These are phyloP conservation scores for Artemia sinica DNA, from an alignment of 2,888 invertebrate species.

Conservation along the genomic window DNA sequence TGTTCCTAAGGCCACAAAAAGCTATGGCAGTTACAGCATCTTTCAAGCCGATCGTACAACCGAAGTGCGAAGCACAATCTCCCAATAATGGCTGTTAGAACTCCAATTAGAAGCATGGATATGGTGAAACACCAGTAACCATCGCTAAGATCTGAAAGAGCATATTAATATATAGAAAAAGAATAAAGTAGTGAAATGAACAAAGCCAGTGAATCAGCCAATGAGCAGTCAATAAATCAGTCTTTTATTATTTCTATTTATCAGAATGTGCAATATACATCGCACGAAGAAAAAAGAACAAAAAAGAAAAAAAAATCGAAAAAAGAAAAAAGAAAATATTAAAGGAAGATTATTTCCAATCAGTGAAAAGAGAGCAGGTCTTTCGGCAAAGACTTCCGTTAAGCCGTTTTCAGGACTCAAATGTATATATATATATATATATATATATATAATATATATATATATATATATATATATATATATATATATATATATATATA, in stretches of 20 bases:
- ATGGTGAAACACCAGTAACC: slow-evolving; percentile 89
- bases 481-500: neutral
- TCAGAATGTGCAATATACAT: slow-evolving; percentile 17
- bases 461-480: slow-evolving; percentile 19
- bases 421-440: too few species aligned
- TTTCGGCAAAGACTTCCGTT: too few species aligned
- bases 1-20: slow-evolving; percentile 94
- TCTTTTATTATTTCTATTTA: slow-evolving; percentile 14
- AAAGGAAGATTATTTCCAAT: too few species aligned
- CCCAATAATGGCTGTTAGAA: slow-evolving; percentile 93
- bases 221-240: neutral
- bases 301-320: slow-evolving; percentile 11
- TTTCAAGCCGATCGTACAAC: slow-evolving; percentile 87
- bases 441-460: slow-evolving; percentile 19
- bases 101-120: slow-evolving; percentile 77
- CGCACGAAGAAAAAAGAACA: slow-evolving; percentile 1
- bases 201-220: neutral
- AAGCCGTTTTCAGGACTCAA: too few species aligned
- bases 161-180: neutral
- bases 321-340: neutral
- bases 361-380: too few species aligned
- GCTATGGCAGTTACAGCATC: slow-evolving; percentile 94
- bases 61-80: slow-evolving; percentile 91
- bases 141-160: slow-evolving; percentile 58
- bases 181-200: neutral